Evolutionary conservation across 2,888 invertebrate species (phyloP), one percentile per base, ranked within the genome.

Genomic region (Microctonus hyperodae): DNA sequence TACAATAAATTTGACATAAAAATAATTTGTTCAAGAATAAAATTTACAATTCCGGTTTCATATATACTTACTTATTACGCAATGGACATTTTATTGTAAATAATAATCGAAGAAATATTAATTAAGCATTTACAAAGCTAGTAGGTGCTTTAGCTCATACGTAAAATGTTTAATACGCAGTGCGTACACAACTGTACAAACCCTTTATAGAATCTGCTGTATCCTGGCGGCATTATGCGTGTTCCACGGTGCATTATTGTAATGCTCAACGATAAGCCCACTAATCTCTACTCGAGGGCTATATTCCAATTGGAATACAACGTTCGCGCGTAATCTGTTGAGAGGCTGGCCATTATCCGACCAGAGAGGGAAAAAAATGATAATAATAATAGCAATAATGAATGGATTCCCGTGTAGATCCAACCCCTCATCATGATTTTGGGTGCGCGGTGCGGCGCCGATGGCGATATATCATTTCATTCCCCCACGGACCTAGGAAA

Each of bases 241-340:
- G 72, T 73, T 75, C 73, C 74, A 75, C 72, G 75, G 67, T 73
- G 75, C 73, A 79, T 78, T 77, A 78, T 74, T 70, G 74, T 78
- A 80, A 79, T 80, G 76, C 75, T 75, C 73, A 70, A 70, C 77
- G 77, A 77, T 79, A 80, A 82, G 78, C 80, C n/a, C 81, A 77
- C 81, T 79, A 82, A 81, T 82, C 80, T 79, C 76, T 73, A 74
- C 75, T 74, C 76, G 75, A 76, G 77, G 73, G 69, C 37, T 28
- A 37, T 70, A 73, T 75, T 76, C 79, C 78, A 75, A 76, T 78
- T 75, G 77, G 76, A 72, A 73, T 68, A 71, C 73, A 74, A 70
- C 69, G 73, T 73, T 61, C 70, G 74, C 74, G 73, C 74, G 75
- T 81, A 81, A 81, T 81, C 81, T 79, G 80, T 75, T 77, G 74